Evolutionary conservation across 2,797 vertebrate genomes (phyloP), one percentile per base, ranked within the genome.

Genomic region (Esox masquinongy): DNA sequence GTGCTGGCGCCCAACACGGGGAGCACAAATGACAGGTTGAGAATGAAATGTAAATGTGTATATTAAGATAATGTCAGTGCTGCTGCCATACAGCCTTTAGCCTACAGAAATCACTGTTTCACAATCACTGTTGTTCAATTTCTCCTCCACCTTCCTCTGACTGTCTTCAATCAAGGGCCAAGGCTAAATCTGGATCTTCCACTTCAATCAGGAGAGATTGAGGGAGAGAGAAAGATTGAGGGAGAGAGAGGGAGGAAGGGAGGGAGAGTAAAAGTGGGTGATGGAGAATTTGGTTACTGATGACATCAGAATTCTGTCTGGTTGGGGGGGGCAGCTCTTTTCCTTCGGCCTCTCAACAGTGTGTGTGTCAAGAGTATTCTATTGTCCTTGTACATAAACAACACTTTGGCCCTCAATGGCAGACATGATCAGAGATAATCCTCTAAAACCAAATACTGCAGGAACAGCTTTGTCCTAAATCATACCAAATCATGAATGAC

Each of bases 121-220:
- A 11, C 59, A 22, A 12, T 50, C 19, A 1, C 67, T 53, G 26
- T 71, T 50, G 24, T 84, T 86, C 16, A 83, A 85, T 1, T 75
- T 56, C 69, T 77, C 61, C 69, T 76, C 50, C 19, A 70, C 66
- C 68, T 87, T 79, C 83, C 75, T 81, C 79, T 83, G 53, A 75
- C 66, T 75, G 74, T 39, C 74, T 29, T 72, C 74, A 81, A 89
- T 83, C 77, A 83, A 77, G 84, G 77, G 22, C 81, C 0, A 0
- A 24, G 19, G 77, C 77, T 89, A 86, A 75, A 86, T 87, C 74
- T 83, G 68, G 76, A 49, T 76, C 80, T 77, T 78, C 84, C 79
- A 78, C 79, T 89, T 73, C 77, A 89, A 80, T 88, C 84, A 82
- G 76, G n/a, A 71, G 47, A 73, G 22, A n/a, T 49, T 9, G 22